Conservation (phyloP, 2,797 vertebrate genomes). For the Kryptolebias ocellatus region DNA sequence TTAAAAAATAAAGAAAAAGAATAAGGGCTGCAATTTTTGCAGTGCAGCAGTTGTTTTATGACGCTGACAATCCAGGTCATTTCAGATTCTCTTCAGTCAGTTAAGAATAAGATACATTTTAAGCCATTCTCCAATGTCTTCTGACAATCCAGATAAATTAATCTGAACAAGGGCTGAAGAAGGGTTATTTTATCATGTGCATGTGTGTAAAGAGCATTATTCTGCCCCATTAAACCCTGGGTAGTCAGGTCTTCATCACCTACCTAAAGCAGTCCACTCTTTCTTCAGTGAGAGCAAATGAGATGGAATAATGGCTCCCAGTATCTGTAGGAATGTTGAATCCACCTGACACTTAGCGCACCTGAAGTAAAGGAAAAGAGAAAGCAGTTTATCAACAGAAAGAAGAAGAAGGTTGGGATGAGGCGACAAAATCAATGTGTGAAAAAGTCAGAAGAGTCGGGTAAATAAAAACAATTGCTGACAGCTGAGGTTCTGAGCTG, state of each 20-base stretch:
- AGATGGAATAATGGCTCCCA: conserved; percentile 71
- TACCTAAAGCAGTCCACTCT: conserved; percentile 51
- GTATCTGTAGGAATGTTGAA: conserved; percentile 41
- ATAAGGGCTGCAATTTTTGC: not conserved
- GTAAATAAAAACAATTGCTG: conserved; percentile 38
- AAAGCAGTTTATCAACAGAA: conserved; percentile 22
- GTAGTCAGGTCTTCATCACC: conserved; percentile 58
- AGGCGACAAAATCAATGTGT: conserved; percentile 30
- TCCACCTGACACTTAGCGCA: conserved; percentile 50
- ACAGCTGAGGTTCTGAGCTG: conserved; percentile 10
- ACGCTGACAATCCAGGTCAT: not conserved
- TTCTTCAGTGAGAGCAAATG: conserved; percentile 55
- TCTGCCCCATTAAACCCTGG: conserved; percentile 58
- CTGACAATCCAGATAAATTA: too few species aligned
- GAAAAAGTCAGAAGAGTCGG: conserved; percentile 25
- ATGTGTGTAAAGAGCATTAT: conserved; percentile 49
- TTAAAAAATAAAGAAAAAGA: not conserved
- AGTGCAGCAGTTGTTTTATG: not conserved
- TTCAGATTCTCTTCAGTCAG: not conserved
- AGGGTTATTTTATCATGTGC: conserved; percentile 43
- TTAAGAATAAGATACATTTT: not conserved
- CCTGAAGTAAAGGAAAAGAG: conserved; percentile 46
- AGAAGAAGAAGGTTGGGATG: conserved; percentile 26
- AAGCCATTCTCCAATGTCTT: not conserved
- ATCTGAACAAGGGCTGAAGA: conserved; percentile 1